Evolutionary conservation across 1,140 invertebrate genomes (phyloP).

Genomic region (Meloidogyne exigua): DNA sequence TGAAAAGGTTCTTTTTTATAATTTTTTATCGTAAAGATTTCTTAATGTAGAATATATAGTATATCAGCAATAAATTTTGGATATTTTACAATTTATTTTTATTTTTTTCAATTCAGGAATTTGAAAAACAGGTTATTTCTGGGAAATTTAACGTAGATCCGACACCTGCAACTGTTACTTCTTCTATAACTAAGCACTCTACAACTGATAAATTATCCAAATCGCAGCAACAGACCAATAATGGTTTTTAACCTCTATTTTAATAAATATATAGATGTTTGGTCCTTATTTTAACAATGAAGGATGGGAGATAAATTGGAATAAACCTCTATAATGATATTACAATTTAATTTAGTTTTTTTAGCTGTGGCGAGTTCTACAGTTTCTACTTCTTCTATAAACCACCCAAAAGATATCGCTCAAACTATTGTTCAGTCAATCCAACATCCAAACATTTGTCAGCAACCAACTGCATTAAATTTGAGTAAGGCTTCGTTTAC

Average conservation of each 20-base stretch:
- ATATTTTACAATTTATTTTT: neutral
- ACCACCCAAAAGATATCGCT: neutral
- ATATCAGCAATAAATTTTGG: neutral
- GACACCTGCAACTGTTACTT: neutral
- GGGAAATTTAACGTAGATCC: slow-evolving; percentile 54
- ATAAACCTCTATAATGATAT: neutral
- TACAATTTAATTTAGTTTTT: neutral
- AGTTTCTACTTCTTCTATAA: neutral
- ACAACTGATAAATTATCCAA: neutral
- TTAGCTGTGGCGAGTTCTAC: neutral
- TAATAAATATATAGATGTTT: too few species aligned
- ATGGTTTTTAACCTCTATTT: neutral
- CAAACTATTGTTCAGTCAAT: neutral
- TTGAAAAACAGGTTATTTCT: slow-evolving; percentile 78
- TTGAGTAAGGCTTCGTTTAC: neutral
- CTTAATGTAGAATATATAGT: neutral
- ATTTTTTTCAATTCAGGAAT: slow-evolving; percentile 70
- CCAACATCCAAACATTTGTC: neutral
- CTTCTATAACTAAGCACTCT: neutral
- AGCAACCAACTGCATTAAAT: slow-evolving; percentile 9
- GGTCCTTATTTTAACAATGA: neutral
- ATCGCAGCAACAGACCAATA: neutral
- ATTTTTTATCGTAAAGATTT: neutral
- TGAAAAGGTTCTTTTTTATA: slow-evolving; percentile 71
- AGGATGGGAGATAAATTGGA: neutral